These are phyloP conservation scores for Diabrotica undecimpunctata DNA, from an alignment of 1,140 invertebrate species.

Conservation along the genomic window DNA sequence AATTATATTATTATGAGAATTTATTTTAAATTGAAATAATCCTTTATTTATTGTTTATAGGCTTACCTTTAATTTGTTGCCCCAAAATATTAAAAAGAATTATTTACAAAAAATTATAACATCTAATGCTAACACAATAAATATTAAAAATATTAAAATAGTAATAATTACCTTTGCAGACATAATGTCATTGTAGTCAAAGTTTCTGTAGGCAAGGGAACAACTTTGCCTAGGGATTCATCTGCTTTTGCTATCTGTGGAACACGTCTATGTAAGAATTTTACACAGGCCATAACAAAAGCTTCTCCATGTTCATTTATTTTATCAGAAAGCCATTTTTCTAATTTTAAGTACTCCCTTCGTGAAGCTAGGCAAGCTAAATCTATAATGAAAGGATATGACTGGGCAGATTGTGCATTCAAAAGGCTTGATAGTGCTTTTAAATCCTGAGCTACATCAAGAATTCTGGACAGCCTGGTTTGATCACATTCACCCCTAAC, in stretches of 20 bases:
- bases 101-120: too few relatives aligned
- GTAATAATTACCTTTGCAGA: conserved; percentile 62
- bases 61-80: too few relatives aligned
- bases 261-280: conserved; percentile 81
- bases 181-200: conserved; percentile 82
- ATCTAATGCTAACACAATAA: too few relatives aligned
- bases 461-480: conserved; percentile 84
- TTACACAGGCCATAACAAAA: conserved; percentile 80
- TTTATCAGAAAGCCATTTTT: conserved; percentile 97
- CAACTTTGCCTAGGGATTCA: conserved; percentile 65
- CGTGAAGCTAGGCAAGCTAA: conserved; percentile 93
- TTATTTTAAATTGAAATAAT: too few relatives aligned
- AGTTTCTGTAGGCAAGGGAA: conserved; percentile 86
- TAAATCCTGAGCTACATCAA: conserved; percentile 96
- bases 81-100: too few relatives aligned
- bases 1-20: too few relatives aligned
- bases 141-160: too few relatives aligned
- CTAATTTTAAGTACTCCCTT: conserved; percentile 94
- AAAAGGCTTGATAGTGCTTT: conserved; percentile 92
- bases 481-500: conserved; percentile 88
- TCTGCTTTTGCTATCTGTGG: conserved; percentile 80
- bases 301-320: conserved; percentile 90
- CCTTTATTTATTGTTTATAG: too few relatives aligned
- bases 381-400: conserved; percentile 96
- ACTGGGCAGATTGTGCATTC: conserved; percentile 84